A percentile compares a stretch with the other conserved stretches of the same genome.
phyloP scores from a whole-genome alignment of 2,888 invertebrate genomes.

The Brachypterus glaber region DNA sequence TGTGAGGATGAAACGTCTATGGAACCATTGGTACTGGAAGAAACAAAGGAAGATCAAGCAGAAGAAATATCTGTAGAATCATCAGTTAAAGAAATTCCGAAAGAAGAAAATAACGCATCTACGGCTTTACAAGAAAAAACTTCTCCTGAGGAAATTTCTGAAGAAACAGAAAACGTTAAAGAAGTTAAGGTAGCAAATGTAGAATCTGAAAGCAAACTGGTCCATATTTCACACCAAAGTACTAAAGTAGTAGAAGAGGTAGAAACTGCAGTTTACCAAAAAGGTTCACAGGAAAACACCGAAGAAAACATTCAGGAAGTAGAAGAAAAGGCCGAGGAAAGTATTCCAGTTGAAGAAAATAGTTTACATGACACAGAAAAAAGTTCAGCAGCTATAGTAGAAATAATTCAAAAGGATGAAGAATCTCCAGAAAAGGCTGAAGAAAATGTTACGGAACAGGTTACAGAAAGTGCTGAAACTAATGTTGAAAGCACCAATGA shows the following conservation, averaged over 20 bases:
- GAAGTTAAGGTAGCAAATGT: not conserved
- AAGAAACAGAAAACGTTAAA: slow-evolving; percentile 7
- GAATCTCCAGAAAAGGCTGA: slow-evolving; percentile 7
- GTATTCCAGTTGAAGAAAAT: slow-evolving; percentile 3
- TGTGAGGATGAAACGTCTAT: slow-evolving; percentile 10
- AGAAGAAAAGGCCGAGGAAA: too few species aligned
- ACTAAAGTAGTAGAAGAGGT: too few species aligned
- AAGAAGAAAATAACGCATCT: slow-evolving; percentile 1
- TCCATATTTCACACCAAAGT: too few species aligned
- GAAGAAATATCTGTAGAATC: slow-evolving; percentile 4
- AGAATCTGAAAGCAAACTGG: too few species aligned
- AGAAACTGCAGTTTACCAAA: too few species aligned
- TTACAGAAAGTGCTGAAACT: slow-evolving; percentile 5
- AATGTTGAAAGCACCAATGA: not conserved
- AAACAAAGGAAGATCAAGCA: not conserved
- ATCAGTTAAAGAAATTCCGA: not conserved
- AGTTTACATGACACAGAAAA: not conserved
- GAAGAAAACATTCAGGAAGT: too few species aligned
- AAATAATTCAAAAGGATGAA: slow-evolving; percentile 6
- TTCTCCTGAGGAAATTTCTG: too few species aligned
- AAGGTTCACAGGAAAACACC: too few species aligned
- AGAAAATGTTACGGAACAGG: slow-evolving; percentile 7
- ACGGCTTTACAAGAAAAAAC: not conserved
- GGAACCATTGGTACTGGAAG: too few species aligned
- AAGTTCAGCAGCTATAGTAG: not conserved